Percentiles rank a stretch among this genome's conserved stretches.
Evolutionary conservation across 2,113 vertebrate species (phyloP).

Genomic region (Todiramphus chloris): DNA sequence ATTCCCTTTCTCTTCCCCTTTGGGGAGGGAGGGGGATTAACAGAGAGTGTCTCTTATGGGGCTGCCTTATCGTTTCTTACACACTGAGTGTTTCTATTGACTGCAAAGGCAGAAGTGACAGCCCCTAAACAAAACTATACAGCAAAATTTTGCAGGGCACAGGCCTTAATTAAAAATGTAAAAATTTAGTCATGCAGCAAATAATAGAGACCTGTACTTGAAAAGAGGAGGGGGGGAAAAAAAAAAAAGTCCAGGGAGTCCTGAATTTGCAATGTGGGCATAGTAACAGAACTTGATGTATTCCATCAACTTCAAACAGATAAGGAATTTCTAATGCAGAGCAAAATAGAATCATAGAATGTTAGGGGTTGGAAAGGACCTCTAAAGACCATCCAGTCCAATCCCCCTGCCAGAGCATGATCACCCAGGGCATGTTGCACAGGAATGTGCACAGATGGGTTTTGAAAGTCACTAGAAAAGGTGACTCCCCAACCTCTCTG

Average conservation of each 20-base stretch:
- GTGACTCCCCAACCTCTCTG: too few relatives aligned
- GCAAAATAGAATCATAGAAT: not conserved
- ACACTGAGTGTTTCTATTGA: not conserved
- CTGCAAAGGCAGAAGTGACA: not conserved
- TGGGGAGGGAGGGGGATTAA: too few relatives aligned
- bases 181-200: not conserved
- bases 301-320: not conserved
- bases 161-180: not conserved
- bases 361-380: too few relatives aligned
- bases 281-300: not conserved
- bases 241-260: not conserved
- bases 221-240: not conserved
- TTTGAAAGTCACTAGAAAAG: too few relatives aligned
- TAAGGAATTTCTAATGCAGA: not conserved
- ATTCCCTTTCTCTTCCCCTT: too few relatives aligned
- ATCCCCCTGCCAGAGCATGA: too few relatives aligned
- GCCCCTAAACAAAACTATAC: not conserved
- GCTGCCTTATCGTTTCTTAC: not conserved
- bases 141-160: not conserved
- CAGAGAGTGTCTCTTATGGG: too few relatives aligned
- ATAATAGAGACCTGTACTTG: not conserved
- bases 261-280: not conserved
- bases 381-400: too few relatives aligned
- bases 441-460: too few relatives aligned
- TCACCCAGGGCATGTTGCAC: too few relatives aligned